phyloP scores from a whole-genome alignment of 1,140 invertebrate species.

The Reticulitermes speratus region DNA sequence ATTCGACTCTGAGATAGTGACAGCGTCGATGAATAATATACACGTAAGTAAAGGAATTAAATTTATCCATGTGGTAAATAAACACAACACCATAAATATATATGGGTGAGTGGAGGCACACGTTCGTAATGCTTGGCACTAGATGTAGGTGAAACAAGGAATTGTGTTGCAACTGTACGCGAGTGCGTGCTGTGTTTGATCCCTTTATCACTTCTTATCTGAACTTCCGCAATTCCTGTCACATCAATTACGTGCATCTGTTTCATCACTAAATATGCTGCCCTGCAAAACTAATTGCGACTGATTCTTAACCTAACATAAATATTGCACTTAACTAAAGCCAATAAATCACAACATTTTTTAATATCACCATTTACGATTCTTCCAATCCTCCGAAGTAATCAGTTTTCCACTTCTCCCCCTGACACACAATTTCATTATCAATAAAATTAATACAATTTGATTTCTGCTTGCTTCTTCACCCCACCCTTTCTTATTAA shows the following conservation, averaged over 20 bases:
- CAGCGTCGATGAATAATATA: too few relatives aligned
- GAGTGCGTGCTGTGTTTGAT: neutral
- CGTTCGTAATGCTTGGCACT: too few relatives aligned
- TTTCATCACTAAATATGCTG: neutral
- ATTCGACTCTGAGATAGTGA: too few relatives aligned
- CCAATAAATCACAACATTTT: neutral
- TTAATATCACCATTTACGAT: neutral
- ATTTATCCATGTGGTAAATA: too few relatives aligned
- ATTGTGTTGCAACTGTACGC: neutral
- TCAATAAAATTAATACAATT: conserved; percentile 18
- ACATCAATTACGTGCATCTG: neutral
- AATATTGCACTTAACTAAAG: neutral
- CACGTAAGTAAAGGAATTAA: too few relatives aligned
- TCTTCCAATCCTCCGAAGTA: neutral
- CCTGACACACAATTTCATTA: neutral
- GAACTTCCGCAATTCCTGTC: neutral
- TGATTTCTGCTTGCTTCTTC: neutral
- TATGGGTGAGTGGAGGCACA: too few relatives aligned
- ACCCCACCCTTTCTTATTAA: neutral
- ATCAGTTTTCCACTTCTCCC: neutral
- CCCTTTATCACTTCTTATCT: neutral
- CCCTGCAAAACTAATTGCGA: neutral
- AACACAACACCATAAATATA: too few relatives aligned
- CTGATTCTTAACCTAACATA: conserved; percentile 4
- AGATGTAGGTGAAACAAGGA: neutral